Evolutionary conservation across 2,113 vertebrate genomes (phyloP).

Genomic region (Dryoscopus gambensis): DNA sequence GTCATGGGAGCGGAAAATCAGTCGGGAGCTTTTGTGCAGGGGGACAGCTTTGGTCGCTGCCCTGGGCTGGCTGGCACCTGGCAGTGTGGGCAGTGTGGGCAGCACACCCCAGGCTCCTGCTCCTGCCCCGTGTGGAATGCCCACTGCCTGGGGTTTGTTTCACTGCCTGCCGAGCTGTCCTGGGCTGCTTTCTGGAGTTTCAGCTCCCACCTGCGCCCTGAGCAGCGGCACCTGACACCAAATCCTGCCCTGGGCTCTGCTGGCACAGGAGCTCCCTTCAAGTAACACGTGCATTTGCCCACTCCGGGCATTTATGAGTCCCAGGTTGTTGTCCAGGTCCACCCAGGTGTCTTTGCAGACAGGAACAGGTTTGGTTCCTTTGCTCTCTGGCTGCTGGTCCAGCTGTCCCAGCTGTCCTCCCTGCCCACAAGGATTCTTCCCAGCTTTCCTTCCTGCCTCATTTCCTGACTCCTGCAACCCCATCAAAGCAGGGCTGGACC

Average conservation of each 20-base stretch:
- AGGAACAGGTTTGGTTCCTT: neutral
- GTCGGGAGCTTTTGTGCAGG: neutral
- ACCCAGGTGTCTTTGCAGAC: neutral
- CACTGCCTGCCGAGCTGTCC: neutral
- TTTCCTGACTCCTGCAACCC: neutral
- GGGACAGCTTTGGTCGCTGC: neutral
- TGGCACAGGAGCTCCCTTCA: neutral
- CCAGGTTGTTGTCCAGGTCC: neutral
- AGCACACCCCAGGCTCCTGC: neutral
- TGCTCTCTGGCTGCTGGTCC: neutral
- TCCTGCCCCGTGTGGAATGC: neutral
- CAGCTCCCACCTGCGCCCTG: neutral
- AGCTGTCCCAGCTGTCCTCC: neutral
- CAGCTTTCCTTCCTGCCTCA: neutral
- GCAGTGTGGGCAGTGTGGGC: neutral
- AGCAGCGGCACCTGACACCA: neutral
- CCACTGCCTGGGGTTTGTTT: neutral
- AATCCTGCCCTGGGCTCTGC: neutral
- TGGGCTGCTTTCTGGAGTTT: neutral
- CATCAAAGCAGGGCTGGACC: neutral
- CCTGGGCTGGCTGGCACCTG: neutral
- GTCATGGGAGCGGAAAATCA: neutral
- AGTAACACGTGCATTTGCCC: accelerated
- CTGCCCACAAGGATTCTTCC: neutral
- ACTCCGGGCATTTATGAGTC: neutral